Evolutionary conservation across 1,140 invertebrate species (phyloP).

Genomic region (Procambarus virginalis): DNA sequence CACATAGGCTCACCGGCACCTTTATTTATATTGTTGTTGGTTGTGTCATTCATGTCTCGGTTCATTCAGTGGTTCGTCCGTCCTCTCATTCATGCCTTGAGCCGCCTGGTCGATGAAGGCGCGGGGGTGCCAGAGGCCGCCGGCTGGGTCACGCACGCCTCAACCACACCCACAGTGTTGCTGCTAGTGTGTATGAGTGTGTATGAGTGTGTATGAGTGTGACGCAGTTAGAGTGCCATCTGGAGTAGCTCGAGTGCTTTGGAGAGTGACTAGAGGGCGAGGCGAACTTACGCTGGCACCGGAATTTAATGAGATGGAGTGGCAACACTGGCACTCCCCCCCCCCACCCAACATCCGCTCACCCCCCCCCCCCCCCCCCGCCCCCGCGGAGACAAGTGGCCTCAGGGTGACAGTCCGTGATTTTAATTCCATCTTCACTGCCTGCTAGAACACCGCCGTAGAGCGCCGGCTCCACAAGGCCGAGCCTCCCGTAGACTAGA

Average conservation of each 20-base stretch:
- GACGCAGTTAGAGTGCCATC: no score
- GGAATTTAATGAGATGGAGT: not conserved
- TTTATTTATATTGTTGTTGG: no score
- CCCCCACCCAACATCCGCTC: not conserved
- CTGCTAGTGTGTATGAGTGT: no score
- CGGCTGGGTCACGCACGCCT: no score
- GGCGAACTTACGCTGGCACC: no score
- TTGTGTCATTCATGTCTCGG: slow-evolving; percentile 17
- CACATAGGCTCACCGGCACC: no score
- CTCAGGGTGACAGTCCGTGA: not conserved
- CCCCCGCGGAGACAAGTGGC: slow-evolving; percentile 4
- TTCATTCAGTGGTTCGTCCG: slow-evolving; percentile 25
- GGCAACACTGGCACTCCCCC: slow-evolving; percentile 26
- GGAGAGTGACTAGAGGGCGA: no score
- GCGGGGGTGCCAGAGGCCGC: not conserved
- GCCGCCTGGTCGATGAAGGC: not conserved
- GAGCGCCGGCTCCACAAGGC: not conserved
- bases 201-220: no score
- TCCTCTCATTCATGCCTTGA: slow-evolving; percentile 4
- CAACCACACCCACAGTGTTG: no score
- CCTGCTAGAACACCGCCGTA: not conserved
- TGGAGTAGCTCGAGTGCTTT: no score
- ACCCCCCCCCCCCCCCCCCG: not conserved
- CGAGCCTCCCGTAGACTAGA: not conserved
- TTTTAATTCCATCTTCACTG: not conserved